Evolutionary conservation across 2,113 vertebrate genomes (phyloP).

Genomic region (Myanophis thanlyinensis): DNA sequence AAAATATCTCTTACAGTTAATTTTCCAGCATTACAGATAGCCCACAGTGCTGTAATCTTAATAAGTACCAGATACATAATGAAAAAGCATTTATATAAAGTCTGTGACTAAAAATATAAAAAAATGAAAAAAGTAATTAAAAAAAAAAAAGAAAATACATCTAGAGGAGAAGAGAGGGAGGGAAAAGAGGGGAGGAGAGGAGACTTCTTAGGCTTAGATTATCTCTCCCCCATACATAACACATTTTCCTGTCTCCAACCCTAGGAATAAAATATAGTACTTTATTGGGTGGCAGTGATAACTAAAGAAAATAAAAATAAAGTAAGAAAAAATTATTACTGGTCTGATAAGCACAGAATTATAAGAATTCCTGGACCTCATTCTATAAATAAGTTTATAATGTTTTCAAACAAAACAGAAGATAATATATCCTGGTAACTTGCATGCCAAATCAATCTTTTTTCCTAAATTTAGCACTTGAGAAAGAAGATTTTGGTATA

Average conservation of each 20-base stretch:
- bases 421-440: neutral
- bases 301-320: neutral
- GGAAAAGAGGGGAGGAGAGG: neutral
- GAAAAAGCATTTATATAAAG: neutral
- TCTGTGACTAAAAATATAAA: neutral
- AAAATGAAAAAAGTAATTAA: neutral
- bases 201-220: neutral
- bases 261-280: neutral
- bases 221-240: neutral
- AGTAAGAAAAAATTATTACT: neutral
- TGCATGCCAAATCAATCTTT: neutral
- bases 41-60: neutral
- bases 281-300: neutral
- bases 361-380: neutral
- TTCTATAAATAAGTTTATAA: neutral
- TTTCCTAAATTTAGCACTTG: neutral
- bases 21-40: neutral
- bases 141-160: neutral
- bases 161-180: neutral
- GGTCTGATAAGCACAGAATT: neutral
- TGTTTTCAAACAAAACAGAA: neutral
- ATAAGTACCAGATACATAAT: neutral
- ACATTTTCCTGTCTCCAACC: neutral
- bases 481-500: neutral
- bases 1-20: neutral